Conservation (phyloP, 1,140 invertebrate species). For the Caenorhabditis tropicalis region DNA sequence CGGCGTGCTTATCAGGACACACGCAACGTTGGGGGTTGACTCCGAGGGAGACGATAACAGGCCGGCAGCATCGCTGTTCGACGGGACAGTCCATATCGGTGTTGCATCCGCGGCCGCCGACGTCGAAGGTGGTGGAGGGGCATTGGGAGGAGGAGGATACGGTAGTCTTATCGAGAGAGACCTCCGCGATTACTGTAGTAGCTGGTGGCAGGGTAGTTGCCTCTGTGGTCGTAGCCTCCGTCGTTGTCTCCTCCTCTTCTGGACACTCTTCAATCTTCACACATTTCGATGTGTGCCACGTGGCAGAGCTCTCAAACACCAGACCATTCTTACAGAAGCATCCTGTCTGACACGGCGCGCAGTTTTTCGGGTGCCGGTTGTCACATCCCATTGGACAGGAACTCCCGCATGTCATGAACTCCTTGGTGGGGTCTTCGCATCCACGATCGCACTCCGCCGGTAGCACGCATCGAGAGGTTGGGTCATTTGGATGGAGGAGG, state of each 20-base stretch:
- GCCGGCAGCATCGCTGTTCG: conserved; percentile 50
- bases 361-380: conserved; percentile 49
- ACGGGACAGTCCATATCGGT: conserved; percentile 50
- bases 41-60: conserved; percentile 40
- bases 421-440: conserved; percentile 53
- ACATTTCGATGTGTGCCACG: conserved; percentile 51
- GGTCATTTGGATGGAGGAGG: conserved; percentile 46
- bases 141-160: conserved; percentile 6
- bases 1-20: conserved; percentile 48
- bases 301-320: conserved; percentile 41
- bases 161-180: neutral
- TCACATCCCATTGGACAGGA: conserved; percentile 56
- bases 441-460: conserved; percentile 48
- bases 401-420: conserved; percentile 51
- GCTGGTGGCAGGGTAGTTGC: neutral
- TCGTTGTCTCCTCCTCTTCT: neutral
- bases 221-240: neutral
- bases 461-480: conserved; percentile 48
- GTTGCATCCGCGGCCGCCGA: conserved; percentile 44
- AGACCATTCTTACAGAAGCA: conserved; percentile 54
- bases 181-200: neutral
- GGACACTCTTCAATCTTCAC: conserved; percentile 49
- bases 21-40: conserved; percentile 49
- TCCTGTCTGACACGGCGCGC: conserved; percentile 49
- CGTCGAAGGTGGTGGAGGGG: conserved; percentile 48